Percentiles rank a stretch among this genome's conserved stretches.
Conservation (phyloP, 1,140 invertebrate genomes). For the Helicoverpa armigera region DNA sequence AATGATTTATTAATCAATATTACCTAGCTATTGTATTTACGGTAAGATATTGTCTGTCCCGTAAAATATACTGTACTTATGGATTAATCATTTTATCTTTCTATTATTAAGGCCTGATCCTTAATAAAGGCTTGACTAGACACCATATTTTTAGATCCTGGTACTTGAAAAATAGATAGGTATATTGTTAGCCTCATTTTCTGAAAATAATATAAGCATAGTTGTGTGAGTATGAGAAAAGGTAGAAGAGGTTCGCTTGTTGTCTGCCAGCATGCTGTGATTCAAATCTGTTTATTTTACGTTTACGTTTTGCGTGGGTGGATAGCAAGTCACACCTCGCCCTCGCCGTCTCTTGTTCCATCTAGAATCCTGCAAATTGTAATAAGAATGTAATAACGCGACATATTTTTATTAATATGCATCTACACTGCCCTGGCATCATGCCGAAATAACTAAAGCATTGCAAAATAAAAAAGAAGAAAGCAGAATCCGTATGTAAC, state of each 20-base stretch:
- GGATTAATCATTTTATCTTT: conserved; percentile 29
- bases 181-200: neutral
- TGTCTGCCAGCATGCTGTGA: conserved; percentile 9
- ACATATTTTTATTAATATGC: conserved; percentile 39
- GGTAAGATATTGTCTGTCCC: conserved; percentile 4
- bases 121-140: conserved; percentile 19
- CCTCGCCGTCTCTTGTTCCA: neutral
- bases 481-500: conserved; percentile 22
- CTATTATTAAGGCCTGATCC: conserved; percentile 3
- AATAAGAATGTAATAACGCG: conserved; percentile 21
- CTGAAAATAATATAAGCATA: neutral
- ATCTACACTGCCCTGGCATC: conserved; percentile 26
- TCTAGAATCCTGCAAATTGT: conserved; percentile 2
- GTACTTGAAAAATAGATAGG: no score
- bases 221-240: neutral
- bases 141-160: neutral
- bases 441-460: conserved; percentile 21
- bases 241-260: neutral
- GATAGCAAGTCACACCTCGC: conserved; percentile 11
- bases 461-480: conserved; percentile 12
- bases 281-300: conserved; percentile 22
- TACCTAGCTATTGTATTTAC: conserved; percentile 28
- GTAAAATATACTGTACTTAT: conserved; percentile 26
- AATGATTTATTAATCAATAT: conserved; percentile 47
- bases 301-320: conserved; percentile 28